Percentiles rank a stretch among this genome's conserved stretches.
These are phyloP conservation scores for Anastatus disparis DNA, from an alignment of 1,140 invertebrate species.

Conservation along the genomic window DNA sequence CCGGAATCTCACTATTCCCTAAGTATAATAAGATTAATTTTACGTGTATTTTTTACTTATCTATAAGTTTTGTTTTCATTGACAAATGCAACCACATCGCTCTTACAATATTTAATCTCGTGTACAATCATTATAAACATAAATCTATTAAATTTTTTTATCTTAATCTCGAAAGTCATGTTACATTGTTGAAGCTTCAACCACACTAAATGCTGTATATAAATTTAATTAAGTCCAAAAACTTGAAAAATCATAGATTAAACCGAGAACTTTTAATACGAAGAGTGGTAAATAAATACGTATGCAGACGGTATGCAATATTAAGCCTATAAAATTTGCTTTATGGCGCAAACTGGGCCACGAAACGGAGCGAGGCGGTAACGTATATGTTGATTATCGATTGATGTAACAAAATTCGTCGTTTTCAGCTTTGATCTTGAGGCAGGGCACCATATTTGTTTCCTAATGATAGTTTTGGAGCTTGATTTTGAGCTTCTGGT, in stretches of 20 bases:
- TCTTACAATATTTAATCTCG: conserved; percentile 20
- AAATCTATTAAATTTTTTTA: conserved; percentile 23
- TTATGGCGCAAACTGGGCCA: conserved; percentile 57
- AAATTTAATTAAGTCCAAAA: conserved; percentile 26
- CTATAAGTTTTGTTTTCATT: conserved; percentile 29
- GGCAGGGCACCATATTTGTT: conserved; percentile 70
- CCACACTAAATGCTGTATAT: conserved; percentile 8
- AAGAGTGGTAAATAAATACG: conserved; percentile 31
- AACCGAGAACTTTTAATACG: conserved; percentile 26
- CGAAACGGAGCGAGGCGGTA: conserved; percentile 60
- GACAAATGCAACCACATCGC: conserved; percentile 15
- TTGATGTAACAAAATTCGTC: conserved; percentile 44
- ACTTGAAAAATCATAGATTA: conserved; percentile 22
- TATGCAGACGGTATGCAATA: conserved; percentile 34
- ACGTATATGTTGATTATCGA: conserved; percentile 57
- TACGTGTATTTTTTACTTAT: conserved; percentile 17
- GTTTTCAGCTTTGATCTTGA: conserved; percentile 68
- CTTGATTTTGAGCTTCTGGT: conserved; percentile 58
- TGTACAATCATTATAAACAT: conserved; percentile 6
- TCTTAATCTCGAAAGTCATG: conserved; percentile 15
- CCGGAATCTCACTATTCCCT: conserved; percentile 49
- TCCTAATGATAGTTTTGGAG: conserved; percentile 68
- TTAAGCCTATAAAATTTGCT: conserved; percentile 55
- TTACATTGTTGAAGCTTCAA: conserved; percentile 1
- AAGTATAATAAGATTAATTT: conserved; percentile 36